These are phyloP conservation scores for Diarsia dahlii DNA, from an alignment of 2,888 invertebrate genomes.

Conservation along the genomic window DNA sequence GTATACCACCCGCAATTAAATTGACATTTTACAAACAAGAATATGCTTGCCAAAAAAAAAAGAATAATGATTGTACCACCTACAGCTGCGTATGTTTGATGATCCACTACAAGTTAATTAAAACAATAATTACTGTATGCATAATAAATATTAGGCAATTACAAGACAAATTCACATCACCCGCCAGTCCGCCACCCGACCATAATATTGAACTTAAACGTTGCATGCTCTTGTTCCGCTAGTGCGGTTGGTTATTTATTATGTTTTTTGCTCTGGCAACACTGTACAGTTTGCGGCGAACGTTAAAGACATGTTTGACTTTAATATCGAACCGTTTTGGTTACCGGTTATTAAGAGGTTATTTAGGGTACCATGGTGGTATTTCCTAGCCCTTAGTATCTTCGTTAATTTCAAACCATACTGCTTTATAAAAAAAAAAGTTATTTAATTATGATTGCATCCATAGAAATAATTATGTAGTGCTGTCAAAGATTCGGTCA, in stretches of 20 bases:
- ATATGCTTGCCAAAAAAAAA: background rate
- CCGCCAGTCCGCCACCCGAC: constrained; percentile 54
- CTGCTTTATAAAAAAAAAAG: background rate
- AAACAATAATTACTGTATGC: constrained; percentile 68
- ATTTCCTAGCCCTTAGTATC: background rate
- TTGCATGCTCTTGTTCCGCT: constrained; percentile 54
- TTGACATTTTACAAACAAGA: constrained; percentile 20
- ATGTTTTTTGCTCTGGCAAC: constrained; percentile 72
- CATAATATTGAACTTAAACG: constrained; percentile 59
- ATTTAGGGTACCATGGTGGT: constrained; percentile 47
- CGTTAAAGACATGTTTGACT: constrained; percentile 71
- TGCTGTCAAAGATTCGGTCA: background rate
- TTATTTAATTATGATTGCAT: background rate
- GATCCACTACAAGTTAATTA: constrained; percentile 52
- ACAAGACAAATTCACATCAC: constrained; percentile 62
- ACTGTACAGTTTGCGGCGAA: constrained; percentile 71
- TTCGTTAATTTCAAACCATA: background rate
- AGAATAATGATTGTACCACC: background rate
- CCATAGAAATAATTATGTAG: background rate
- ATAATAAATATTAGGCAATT: constrained; percentile 68
- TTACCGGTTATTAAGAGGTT: constrained; percentile 58
- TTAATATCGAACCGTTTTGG: constrained; percentile 65
- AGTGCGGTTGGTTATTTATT: constrained; percentile 62
- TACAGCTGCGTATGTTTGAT: constrained; percentile 57
- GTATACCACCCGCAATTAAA: constrained; percentile 8